Percentiles rank a stretch among this genome's conserved stretches.
Conservation (phyloP, 2,888 invertebrate genomes). For the Lysandra coridon region DNA sequence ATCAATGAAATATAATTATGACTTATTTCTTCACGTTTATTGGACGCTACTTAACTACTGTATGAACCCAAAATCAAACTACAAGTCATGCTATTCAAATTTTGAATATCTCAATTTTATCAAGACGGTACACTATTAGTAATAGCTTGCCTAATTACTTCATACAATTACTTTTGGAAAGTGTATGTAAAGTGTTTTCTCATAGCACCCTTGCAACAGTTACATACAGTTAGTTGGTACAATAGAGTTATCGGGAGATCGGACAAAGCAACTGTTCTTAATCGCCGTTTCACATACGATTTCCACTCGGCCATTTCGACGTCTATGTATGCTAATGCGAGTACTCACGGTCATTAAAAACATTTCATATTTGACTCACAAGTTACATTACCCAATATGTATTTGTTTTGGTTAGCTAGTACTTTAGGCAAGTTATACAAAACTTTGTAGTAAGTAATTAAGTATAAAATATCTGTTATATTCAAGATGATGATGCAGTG, state of each 20-base stretch:
- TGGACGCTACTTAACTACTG: too few species aligned
- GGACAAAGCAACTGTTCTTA: conserved; percentile 79
- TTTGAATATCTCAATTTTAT: neutral
- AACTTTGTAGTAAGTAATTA: too few species aligned
- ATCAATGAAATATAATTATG: too few species aligned
- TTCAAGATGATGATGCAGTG: too few species aligned
- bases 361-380: neutral
- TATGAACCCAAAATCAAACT: too few species aligned
- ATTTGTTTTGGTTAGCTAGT: neutral
- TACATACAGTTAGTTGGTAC: conserved; percentile 53
- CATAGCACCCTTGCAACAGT: conserved; percentile 41
- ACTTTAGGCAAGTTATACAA: too few species aligned
- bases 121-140: neutral
- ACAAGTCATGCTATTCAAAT: neutral
- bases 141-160: neutral
- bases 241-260: conserved; percentile 69
- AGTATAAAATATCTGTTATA: too few species aligned
- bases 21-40: too few species aligned
- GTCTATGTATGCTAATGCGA: conserved; percentile 53
- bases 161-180: conserved; percentile 33
- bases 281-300: conserved; percentile 79
- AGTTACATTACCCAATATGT: conserved; percentile 19
- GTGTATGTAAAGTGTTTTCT: conserved; percentile 37
- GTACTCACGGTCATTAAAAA: conserved; percentile 35
- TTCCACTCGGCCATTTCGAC: conserved; percentile 62